These are phyloP conservation scores for Leptogaster cylindrica DNA, from an alignment of 2,888 invertebrate species.

Conservation along the genomic window DNA sequence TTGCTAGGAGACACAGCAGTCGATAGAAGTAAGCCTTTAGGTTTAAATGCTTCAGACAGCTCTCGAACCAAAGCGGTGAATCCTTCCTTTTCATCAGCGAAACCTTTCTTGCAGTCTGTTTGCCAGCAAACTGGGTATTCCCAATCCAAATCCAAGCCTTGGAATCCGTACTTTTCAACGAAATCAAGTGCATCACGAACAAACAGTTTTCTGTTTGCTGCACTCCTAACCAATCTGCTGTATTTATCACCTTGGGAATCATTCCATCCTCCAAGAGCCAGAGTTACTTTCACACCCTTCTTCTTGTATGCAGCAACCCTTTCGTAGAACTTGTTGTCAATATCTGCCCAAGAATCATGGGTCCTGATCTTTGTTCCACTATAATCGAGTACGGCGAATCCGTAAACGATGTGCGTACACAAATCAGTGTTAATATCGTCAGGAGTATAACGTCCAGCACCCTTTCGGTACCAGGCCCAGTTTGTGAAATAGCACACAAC, in stretches of 20 bases:
- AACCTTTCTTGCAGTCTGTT: constrained; percentile 86
- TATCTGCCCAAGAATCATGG: constrained; percentile 90
- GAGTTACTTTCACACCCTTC: constrained; percentile 80
- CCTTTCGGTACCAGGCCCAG: constrained; percentile 91
- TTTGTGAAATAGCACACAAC: constrained; percentile 92
- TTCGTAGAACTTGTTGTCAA: constrained; percentile 86
- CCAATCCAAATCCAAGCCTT: constrained; percentile 95
- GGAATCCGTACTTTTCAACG: constrained; percentile 80
- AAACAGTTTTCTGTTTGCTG: constrained; percentile 74
- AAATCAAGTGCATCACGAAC: constrained; percentile 77
- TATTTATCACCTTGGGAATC: constrained; percentile 91
- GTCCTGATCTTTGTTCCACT: constrained; percentile 79
- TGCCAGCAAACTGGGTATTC: constrained; percentile 79
- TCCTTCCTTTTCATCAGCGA: constrained; percentile 80
- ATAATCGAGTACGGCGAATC: constrained; percentile 88
- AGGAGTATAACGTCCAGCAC: constrained; percentile 81
- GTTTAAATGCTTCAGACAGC: constrained; percentile 71
- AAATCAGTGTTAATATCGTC: constrained; percentile 85
- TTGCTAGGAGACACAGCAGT: constrained; percentile 89
- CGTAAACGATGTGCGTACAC: constrained; percentile 92
- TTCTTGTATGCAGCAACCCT: constrained; percentile 79
- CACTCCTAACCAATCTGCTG: constrained; percentile 80
- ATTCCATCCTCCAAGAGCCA: constrained; percentile 96
- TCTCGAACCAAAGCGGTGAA: constrained; percentile 79
- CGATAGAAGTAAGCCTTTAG: constrained; percentile 74